Base-by-base conservation (phyloP, 2,888 invertebrate genomes). In the Sarcophaga rosellei region DNA sequence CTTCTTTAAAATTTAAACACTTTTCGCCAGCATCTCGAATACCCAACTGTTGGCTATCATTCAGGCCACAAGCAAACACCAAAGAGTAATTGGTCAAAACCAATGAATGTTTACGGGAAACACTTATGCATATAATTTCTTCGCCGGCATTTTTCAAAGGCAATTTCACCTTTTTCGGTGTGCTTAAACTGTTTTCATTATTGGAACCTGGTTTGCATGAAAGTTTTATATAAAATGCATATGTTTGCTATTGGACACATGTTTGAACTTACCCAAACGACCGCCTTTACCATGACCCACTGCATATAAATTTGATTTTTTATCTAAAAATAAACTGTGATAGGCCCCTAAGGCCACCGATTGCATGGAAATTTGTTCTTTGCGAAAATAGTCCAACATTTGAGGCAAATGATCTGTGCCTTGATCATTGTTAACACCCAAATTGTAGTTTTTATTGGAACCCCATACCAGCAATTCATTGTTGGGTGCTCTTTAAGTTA, bases 261-360 rank as follows among this genome's bases (percentile, higher is more conserved):
- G 8, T 12, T 17, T 8, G 20, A 10, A 61, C 35, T 76, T 95
- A 57, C 97, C 97, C 20, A 97, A 95, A 21, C 96, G 93, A 0
- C 96, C 97, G 17, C 96, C 96, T 87, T 95, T 96, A 15, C 97
- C 96, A 93, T 97, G 97, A 0, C 98, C 98, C 91, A 97, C 97
- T 23, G 96, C 95, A 94, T 95, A 97, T 3, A 96, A 95, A 45
- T 91, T 89, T 0, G 91, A 91, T 53, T 90, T 91, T 12, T 88
- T 89, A 63, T 93, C 92, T 10, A 92, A 84, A 84, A 93, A 93
- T 8, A 93, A 88, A 84, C 92, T 92, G 87, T 93, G 93, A 88
- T 91, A 93, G 4, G 90, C 88, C 6, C 91, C 91, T 12, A 93
- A 84, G 1, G 92, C 92, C 82, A 96, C 95, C 93, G 96, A 94